Conservation (phyloP, 2,888 invertebrate species). For the Bedellia somnulentella region DNA sequence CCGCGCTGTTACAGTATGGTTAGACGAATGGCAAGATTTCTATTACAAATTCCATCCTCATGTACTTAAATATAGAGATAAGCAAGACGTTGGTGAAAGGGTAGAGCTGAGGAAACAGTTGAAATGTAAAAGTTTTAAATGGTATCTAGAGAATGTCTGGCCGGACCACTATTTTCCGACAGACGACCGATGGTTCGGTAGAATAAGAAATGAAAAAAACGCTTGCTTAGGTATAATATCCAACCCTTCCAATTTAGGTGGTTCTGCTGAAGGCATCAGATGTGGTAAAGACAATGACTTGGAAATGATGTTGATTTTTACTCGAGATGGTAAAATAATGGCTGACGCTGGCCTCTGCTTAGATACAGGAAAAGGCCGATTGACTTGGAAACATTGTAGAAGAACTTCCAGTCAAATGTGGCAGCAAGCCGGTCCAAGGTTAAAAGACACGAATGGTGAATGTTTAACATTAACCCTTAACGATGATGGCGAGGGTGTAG, state of each 20-base stretch:
- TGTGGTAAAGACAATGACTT: slow-evolving; percentile 64
- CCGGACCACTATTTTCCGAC: slow-evolving; percentile 95
- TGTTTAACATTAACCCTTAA: slow-evolving; percentile 30
- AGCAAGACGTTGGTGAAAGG: slow-evolving; percentile 66
- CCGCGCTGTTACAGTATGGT: slow-evolving; percentile 94
- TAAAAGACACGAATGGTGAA: slow-evolving; percentile 26
- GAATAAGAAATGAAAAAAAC: slow-evolving; percentile 63
- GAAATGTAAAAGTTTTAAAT: slow-evolving; percentile 84
- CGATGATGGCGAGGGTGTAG: slow-evolving; percentile 18
- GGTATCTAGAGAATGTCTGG: slow-evolving; percentile 95
- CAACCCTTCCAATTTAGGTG: slow-evolving; percentile 68
- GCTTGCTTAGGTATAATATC: slow-evolving; percentile 38
- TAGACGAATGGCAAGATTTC: slow-evolving; percentile 96
- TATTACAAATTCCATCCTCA: slow-evolving; percentile 84
- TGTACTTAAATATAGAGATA: slow-evolving; percentile 57
- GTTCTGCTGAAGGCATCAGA: slow-evolving; percentile 66
- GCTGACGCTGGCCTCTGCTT: slow-evolving; percentile 87
- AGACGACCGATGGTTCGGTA: slow-evolving; percentile 85
- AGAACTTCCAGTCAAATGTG: slow-evolving; percentile 69
- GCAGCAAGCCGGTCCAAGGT: slow-evolving; percentile 54
- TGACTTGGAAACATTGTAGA: slow-evolving; percentile 73
- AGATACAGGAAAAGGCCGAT: slow-evolving; percentile 67
- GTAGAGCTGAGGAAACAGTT: slow-evolving; percentile 69
- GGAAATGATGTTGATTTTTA: slow-evolving; percentile 73
- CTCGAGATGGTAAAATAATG: slow-evolving; percentile 73